A percentile compares a stretch with the other conserved stretches of the same genome.
Conservation (phyloP, 2,797 vertebrate genomes). For the Parotocinclus haroldoi region DNA sequence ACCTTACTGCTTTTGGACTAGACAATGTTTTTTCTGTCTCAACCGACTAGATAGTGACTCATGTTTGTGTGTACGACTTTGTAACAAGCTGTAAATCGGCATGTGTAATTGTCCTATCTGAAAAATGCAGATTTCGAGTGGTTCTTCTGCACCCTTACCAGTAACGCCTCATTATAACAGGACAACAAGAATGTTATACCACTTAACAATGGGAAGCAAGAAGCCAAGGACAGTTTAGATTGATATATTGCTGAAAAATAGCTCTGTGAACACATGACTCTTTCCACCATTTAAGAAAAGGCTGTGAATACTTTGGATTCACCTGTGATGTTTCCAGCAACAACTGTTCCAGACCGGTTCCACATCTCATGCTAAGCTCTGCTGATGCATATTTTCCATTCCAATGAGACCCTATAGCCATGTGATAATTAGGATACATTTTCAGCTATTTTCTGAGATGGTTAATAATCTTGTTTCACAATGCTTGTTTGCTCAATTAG, state of each 20-base stretch:
- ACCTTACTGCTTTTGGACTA: no score
- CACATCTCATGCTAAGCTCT: neutral
- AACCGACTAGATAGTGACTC: no score
- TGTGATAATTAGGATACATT: constrained; percentile 11
- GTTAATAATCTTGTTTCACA: constrained; percentile 45
- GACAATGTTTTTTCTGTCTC: no score
- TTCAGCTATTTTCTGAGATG: constrained; percentile 26
- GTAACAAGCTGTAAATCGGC: no score
- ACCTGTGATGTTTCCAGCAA: no score
- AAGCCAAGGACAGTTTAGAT: constrained; percentile 54
- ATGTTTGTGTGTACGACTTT: no score
- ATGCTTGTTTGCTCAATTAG: constrained; percentile 34
- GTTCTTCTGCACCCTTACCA: no score
- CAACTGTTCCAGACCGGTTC: no score
- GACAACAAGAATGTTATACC: constrained; percentile 35
- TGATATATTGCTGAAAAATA: constrained; percentile 55
- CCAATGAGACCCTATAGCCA: constrained; percentile 57
- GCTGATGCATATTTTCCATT: constrained; percentile 62
- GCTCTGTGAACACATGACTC: constrained; percentile 60
- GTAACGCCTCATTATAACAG: constrained; percentile 48
- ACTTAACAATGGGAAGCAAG: constrained; percentile 53
- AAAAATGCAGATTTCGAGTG: no score
- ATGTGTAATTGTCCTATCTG: no score
- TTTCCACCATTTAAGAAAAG: constrained; percentile 64
- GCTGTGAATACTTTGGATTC: constrained; percentile 1